Evolutionary conservation across 2,113 vertebrate genomes (phyloP), one percentile per base, ranked within the genome.

Genomic region (Coreoperca whiteheadi): DNA sequence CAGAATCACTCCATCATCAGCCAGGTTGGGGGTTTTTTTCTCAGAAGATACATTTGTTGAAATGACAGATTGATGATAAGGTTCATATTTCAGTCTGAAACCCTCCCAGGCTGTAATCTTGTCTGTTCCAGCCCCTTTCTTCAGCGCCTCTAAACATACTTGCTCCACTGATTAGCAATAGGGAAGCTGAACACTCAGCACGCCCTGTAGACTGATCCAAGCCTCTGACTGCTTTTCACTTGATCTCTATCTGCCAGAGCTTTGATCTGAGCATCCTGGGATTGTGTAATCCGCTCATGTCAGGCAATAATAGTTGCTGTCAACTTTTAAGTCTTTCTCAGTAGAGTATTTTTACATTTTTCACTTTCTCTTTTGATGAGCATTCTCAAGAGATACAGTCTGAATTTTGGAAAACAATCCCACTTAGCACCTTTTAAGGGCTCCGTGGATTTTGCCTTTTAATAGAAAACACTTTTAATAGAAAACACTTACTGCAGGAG

Each of bases 51-150:
- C 32, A 59, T 87, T 81, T 88, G 81, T 87, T 43, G 60, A 79
- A 87, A 91, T 72, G 88, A 89, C 80, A 86, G 92, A 82, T 86
- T 50, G 41, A 48, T 61, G 92, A 94, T 92, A 88, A 83, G 68
- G 60, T 80, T 79, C 51, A 77, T 82, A 77, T 88, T 84, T 78
- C 51, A 21, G 43, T 71, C 63, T 90, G 61, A 80, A 89, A 57
- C 84, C 65, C 46, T 61, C 50, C 59, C 68, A 72, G 64, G 83
- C 71, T 88, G 59, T 83, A 77, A 91, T 93, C 89, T 82, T 20
- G 70, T 77, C 82, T 82, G 66, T 82, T 87, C 74, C 82, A 71
- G 74, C 76, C 66, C 23, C 67, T 82, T 65, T 84, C 71, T 82
- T 83, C 66, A 57, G 39, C 15, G n/a, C 68, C 75, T 53, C 80